phyloP scores from a whole-genome alignment of 2,797 vertebrate genomes.

The Microchirus variegatus region DNA sequence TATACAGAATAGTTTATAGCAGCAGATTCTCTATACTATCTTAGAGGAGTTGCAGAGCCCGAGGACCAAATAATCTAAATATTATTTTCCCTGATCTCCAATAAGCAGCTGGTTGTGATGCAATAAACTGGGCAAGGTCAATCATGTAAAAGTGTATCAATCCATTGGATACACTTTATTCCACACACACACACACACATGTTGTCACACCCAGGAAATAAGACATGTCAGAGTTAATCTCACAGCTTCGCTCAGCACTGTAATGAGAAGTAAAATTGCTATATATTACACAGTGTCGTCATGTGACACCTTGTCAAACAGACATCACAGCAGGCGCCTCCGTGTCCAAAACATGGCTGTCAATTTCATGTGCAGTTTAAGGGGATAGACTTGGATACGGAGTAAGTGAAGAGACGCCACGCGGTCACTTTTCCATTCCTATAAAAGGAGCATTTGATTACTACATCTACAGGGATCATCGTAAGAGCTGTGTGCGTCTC shows the following conservation, averaged over 20 bases:
- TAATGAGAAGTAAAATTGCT: constrained; percentile 59
- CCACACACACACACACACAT: not conserved
- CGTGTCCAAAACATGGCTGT: constrained; percentile 14
- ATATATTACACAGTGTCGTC: constrained; percentile 49
- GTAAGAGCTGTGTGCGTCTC: no score
- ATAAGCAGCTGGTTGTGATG: not conserved
- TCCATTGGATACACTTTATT: constrained; percentile 37
- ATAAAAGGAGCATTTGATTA: no score
- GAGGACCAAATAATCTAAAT: not conserved
- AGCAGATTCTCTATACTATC: no score
- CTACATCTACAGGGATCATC: no score
- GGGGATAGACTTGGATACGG: no score
- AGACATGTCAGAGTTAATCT: constrained; percentile 44
- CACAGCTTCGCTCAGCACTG: constrained; percentile 37
- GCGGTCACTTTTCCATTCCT: no score
- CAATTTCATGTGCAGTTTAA: constrained; percentile 13
- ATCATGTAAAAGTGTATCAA: constrained; percentile 13
- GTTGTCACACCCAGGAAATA: constrained; percentile 21
- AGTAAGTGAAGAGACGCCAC: no score
- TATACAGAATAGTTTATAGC: not conserved
- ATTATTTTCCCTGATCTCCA: not conserved
- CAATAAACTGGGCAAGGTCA: constrained; percentile 7
- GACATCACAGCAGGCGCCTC: constrained; percentile 33
- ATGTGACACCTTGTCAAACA: constrained; percentile 67
- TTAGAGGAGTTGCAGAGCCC: not conserved